Evolutionary conservation across 2,113 vertebrate genomes (phyloP).

Genomic region (Mesitornis unicolor): DNA sequence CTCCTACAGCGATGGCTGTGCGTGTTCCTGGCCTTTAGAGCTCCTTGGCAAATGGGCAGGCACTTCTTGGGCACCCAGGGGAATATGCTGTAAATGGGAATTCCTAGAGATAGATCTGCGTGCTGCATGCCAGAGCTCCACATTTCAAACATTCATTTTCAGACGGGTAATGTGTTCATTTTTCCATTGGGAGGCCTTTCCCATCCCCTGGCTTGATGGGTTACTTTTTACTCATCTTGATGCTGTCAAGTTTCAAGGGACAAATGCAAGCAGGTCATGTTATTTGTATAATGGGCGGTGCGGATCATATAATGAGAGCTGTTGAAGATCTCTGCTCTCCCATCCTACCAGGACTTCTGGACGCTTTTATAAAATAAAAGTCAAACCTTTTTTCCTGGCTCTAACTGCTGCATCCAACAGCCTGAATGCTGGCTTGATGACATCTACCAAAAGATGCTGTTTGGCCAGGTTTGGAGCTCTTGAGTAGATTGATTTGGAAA

Average conservation of each 20-base stretch:
- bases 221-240: constrained; percentile 1
- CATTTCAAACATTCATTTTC: constrained; percentile 55
- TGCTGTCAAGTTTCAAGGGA: constrained; percentile 1
- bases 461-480: neutral
- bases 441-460: neutral
- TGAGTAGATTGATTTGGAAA: constrained; percentile 24
- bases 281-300: neutral
- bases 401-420: neutral
- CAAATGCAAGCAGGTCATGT: neutral
- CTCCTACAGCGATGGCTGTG: neutral
- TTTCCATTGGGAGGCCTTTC: constrained; percentile 29
- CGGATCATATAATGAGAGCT: neutral
- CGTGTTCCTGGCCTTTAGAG: neutral
- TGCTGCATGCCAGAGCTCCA: neutral
- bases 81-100: constrained; percentile 37
- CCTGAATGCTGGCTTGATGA: neutral
- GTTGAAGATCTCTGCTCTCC: neutral
- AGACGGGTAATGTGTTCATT: neutral
- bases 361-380: neutral
- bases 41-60: neutral
- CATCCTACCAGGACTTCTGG: neutral
- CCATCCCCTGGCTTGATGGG: neutral
- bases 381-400: neutral
- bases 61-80: constrained; percentile 2
- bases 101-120: constrained; percentile 54